A percentile compares a stretch with the other conserved stretches of the same genome.
These are phyloP conservation scores for Phodopus roborovskii DNA, from an alignment of 2,113 vertebrate species.

Conservation along the genomic window DNA sequence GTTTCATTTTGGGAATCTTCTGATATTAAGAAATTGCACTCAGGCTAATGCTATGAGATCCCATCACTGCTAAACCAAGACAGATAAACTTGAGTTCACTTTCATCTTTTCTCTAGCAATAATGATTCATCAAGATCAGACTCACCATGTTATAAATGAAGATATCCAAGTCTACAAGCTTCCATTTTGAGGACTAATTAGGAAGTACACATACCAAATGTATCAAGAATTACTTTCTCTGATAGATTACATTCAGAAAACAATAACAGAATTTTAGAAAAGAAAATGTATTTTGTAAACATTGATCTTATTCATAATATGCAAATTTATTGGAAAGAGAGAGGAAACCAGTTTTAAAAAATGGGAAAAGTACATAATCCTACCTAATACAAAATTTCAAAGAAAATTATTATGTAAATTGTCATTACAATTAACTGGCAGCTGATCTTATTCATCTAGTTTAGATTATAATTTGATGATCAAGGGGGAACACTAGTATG, in stretches of 20 bases:
- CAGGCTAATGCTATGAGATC: not conserved
- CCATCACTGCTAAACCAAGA: not conserved
- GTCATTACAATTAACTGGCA: slow-evolving; percentile 5
- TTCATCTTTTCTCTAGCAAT: slow-evolving; percentile 18
- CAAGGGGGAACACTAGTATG: not conserved
- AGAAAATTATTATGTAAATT: slow-evolving; percentile 33
- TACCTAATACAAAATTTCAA: slow-evolving; percentile 37
- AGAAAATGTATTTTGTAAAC: not conserved
- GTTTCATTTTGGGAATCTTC: not conserved
- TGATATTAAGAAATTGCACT: slow-evolving; percentile 1
- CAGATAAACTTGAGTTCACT: not conserved
- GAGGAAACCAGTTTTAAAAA: slow-evolving; percentile 42
- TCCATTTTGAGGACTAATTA: not conserved
- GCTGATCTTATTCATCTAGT: too few species aligned
- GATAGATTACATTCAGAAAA: not conserved
- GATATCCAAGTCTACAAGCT: not conserved
- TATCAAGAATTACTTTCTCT: not conserved
- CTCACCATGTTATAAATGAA: not conserved
- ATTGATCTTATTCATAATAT: slow-evolving; percentile 20
- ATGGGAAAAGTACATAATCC: not conserved
- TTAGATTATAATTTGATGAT: not conserved
- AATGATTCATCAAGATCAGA: slow-evolving; percentile 20
- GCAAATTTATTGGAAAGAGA: slow-evolving; percentile 38
- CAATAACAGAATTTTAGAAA: slow-evolving; percentile 39
- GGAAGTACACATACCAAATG: not conserved